These are phyloP conservation scores for Nothobranchius kuhntae DNA, from an alignment of 2,113 vertebrate genomes.

Conservation along the genomic window DNA sequence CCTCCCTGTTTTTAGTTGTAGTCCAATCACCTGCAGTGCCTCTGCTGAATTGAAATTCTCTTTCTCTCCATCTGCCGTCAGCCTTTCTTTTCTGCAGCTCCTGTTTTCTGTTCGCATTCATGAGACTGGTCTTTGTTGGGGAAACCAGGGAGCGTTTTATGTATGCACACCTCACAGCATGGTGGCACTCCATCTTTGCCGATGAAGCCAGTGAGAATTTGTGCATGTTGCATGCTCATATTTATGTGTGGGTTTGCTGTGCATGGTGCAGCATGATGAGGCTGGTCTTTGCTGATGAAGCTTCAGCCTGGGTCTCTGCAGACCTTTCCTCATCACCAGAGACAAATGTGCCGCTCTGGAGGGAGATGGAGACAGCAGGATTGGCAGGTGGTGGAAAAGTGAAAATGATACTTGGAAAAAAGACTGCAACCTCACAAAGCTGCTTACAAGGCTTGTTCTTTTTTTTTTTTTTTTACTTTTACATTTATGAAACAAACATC, in stretches of 20 bases:
- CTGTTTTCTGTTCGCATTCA: constrained; percentile 20
- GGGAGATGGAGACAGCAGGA: constrained; percentile 11
- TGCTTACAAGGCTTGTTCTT: neutral
- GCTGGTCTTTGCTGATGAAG: constrained; percentile 71
- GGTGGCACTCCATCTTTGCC: constrained; percentile 47
- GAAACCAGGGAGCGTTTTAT: constrained; percentile 36
- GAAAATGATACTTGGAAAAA: constrained; percentile 1
- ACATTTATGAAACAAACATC: neutral
- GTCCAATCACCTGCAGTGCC: constrained; percentile 34
- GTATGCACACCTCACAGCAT: constrained; percentile 22
- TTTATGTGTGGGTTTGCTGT: constrained; percentile 34
- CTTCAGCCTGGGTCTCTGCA: constrained; percentile 63
- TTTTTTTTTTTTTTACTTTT: constrained; percentile 20
- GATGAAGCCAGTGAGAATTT: constrained; percentile 36
- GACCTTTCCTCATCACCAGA: constrained; percentile 68
- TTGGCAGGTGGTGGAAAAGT: constrained; percentile 16
- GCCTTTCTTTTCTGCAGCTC: constrained; percentile 19
- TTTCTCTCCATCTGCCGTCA: constrained; percentile 8
- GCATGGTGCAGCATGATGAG: constrained; percentile 47
- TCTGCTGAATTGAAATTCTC: constrained; percentile 42
- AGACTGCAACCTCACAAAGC: constrained; percentile 6
- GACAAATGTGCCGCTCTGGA: constrained; percentile 45
- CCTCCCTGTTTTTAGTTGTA: constrained; percentile 2
- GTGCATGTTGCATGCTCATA: neutral
- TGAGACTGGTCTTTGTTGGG: constrained; percentile 42